Conservation (phyloP, 2,888 invertebrate species). For the Aelia acuminata region DNA sequence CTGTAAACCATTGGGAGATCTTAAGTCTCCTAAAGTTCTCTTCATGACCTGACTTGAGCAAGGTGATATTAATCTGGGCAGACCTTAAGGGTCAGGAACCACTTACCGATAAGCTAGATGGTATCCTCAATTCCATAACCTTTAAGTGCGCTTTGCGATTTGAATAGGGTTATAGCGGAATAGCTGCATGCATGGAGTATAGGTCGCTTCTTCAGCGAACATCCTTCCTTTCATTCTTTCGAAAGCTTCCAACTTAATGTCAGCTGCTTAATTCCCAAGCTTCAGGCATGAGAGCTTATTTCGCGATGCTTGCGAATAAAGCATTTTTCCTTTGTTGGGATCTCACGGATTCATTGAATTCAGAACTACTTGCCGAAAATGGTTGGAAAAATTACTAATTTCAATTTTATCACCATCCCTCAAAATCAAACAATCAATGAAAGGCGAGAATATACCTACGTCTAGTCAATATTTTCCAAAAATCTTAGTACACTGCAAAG, state of each 20-base stretch:
- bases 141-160: background rate
- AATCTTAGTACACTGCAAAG: no score
- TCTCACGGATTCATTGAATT: no score
- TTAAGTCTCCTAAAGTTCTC: background rate
- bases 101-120: background rate
- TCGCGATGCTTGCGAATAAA: background rate
- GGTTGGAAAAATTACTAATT: no score
- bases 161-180: background rate
- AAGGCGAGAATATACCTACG: no score
- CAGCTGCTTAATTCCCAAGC: background rate
- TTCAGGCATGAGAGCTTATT: background rate
- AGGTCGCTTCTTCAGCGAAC: background rate
- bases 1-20: background rate
- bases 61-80: background rate
- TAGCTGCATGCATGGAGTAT: background rate
- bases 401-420: no score
- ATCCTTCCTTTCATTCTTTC: conserved; percentile 5
- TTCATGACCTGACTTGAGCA: background rate
- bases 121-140: background rate
- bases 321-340: no score
- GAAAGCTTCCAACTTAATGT: background rate
- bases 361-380: no score
- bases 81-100: background rate
- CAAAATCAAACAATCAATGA: no score
- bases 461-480: no score